Conservation (phyloP, 2,113 vertebrate genomes). For the sheep (Ovis aries) region ARS-UI_Ramb_v3.0 NC_056079.1:14954001-14954500, state of each 20-base stretch:
- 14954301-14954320: background rate
- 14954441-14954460: background rate
- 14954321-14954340: background rate
- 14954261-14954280: background rate
- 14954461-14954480: background rate
- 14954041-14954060: too few species aligned
- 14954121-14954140: background rate
- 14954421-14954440: background rate
- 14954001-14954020: background rate
- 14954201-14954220: background rate
- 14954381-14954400: background rate
- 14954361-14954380: background rate
- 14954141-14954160: background rate
- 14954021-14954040: background rate
- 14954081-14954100: background rate
- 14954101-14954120: background rate
- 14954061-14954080: background rate
- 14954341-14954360: background rate
- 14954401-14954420: background rate
- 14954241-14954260: background rate
- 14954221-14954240: background rate
- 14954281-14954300: background rate
- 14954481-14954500: accelerated
- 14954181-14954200: background rate
- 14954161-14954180: background rate